phyloP scores from a whole-genome alignment of 64 coral and sea anemone genomes.

The Porites australiensis region DNA sequence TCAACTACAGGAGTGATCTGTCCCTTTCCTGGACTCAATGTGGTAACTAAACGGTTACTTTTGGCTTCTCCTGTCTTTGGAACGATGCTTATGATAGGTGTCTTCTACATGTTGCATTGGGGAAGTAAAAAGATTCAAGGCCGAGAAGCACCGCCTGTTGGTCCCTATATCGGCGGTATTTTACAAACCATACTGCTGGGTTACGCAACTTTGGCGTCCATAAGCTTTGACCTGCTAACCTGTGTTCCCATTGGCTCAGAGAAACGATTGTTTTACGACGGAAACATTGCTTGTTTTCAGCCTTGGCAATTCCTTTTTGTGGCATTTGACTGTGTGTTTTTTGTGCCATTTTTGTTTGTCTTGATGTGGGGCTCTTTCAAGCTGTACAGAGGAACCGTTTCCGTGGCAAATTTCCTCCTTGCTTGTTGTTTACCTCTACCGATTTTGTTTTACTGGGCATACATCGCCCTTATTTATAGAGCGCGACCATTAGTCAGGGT shows the following conservation, averaged over 20 bases:
- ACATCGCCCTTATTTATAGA: neutral
- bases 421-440: conserved; percentile 72
- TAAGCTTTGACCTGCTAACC: conserved; percentile 45
- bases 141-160: conserved; percentile 31
- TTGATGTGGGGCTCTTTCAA: conserved; percentile 69
- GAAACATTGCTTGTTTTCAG: conserved; percentile 49
- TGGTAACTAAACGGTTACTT: conserved; percentile 75
- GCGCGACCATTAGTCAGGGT: neutral
- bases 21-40: conserved; percentile 76
- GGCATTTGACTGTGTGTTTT: conserved; percentile 40
- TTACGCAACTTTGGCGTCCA: conserved; percentile 69
- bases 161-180: conserved; percentile 12
- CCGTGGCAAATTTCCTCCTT: conserved; percentile 47
- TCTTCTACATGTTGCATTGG: conserved; percentile 50
- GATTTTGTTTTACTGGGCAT: conserved; percentile 49
- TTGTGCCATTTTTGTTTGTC: conserved; percentile 83
- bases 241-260: conserved; percentile 49
- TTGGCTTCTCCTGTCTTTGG: conserved; percentile 49
- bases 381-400: conserved; percentile 61
- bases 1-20: conserved; percentile 36
- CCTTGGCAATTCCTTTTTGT: conserved; percentile 80
- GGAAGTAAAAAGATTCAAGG: neutral
- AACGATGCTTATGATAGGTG: conserved; percentile 15
- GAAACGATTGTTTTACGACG: no score
- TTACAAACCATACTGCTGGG: conserved; percentile 80